phyloP scores from a whole-genome alignment of 2,113 vertebrate species.

The Hirundichthys speculiger region DNA sequence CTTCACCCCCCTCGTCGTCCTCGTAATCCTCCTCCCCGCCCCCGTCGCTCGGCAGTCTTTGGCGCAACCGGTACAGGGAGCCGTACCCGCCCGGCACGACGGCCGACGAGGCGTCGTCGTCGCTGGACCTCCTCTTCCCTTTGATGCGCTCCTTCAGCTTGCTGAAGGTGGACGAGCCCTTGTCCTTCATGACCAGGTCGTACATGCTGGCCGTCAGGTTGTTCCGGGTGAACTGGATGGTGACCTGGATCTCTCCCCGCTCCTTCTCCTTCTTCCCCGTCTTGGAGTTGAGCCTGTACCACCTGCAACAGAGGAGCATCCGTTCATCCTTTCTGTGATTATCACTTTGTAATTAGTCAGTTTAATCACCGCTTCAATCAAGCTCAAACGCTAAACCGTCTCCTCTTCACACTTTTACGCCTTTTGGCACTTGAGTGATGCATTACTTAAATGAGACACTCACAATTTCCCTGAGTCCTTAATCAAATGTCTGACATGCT shows the following conservation, averaged over 20 bases:
- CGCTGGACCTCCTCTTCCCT: conserved; percentile 83
- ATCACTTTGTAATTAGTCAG: neutral
- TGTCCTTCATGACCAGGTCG: conserved; percentile 94
- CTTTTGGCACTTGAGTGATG: neutral
- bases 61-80: conserved; percentile 50
- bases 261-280: conserved; percentile 96
- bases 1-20: conserved; percentile 84
- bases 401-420: too few species aligned
- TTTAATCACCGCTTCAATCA: too few species aligned
- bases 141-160: conserved; percentile 94
- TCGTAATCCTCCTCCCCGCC: conserved; percentile 87
- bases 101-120: conserved; percentile 87
- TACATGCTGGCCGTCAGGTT: conserved; percentile 98
- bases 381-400: too few species aligned
- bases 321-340: neutral
- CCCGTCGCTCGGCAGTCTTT: conserved; percentile 80
- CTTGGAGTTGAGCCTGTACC: conserved; percentile 94
- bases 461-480: too few species aligned
- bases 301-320: conserved; percentile 76
- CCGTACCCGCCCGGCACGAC: conserved; percentile 82
- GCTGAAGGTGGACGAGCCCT: conserved; percentile 87
- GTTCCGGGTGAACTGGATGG: conserved; percentile 90
- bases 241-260: conserved; percentile 91
- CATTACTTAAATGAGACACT: too few species aligned
- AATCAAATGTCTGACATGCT: too few species aligned